Evolutionary conservation across 2,797 vertebrate genomes (phyloP), one percentile per base, ranked within the genome.

Genomic region (Myotis planiceps): DNA sequence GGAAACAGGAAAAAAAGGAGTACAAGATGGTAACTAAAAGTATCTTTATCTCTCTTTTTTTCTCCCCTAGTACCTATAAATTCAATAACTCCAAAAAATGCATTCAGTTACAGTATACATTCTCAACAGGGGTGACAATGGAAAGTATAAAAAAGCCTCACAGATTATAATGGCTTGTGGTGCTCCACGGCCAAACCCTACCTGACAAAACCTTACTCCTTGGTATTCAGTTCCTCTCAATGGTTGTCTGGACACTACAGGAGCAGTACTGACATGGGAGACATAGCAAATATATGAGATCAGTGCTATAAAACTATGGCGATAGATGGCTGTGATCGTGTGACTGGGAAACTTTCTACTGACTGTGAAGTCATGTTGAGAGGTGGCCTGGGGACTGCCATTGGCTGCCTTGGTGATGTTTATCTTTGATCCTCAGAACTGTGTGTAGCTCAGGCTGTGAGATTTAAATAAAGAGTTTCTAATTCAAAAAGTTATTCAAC

Each of bases 401-500:
- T 0, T 25, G 34, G 58, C 85, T 78, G 25, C 55, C 53, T 19
- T 9, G 2, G 8, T 37, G 58, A 8, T 2, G 2, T 27, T 85
- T 65, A 60, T 19, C 32, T 69, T 45, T 32, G 23, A 34, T 63
- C 51, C n/a, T 16, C 1, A 80, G 49, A 90, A 37, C 39, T 9
- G 1, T 47, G 9, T 55, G 9, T 15, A 10, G 34, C 39, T 85
- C 37, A 75, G 75, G 16, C 72, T 90, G 68, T 83, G 39, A 90
- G 39, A 92, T 49, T 25, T 72, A 89, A 53, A 72, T 32, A 51
- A 49, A 88, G 78, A 78, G 23, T 90, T 32, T 34, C 53, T 83
- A 87, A 79, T 47, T 94, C 14, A 68, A 68, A 91, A 68, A 76
- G 10, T 84, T 80, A 89, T 34, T 89, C 23, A 90, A 76, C 6